A percentile compares a stretch with the other conserved stretches of the same genome.
Conservation (phyloP, 2,797 vertebrate genomes). For the Botia almorhae region DNA sequence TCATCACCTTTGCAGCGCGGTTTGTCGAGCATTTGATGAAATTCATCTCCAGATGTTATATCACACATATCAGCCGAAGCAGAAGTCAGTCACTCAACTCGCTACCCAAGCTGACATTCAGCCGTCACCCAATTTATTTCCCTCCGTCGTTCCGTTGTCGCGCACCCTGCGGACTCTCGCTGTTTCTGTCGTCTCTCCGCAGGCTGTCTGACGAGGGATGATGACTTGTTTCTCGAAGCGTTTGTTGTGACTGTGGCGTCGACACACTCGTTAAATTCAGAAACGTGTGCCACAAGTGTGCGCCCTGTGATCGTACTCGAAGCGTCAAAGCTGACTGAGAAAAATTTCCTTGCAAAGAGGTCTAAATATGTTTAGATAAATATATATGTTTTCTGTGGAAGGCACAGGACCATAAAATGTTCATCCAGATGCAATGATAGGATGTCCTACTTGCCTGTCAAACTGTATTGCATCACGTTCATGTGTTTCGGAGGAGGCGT, state of each 20-base stretch:
- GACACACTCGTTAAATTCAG: constrained; percentile 13
- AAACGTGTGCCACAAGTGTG: constrained; percentile 1
- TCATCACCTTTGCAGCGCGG: not conserved
- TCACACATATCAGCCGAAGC: constrained; percentile 54
- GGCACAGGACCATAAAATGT: too few species aligned
- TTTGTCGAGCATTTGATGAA: constrained; percentile 33
- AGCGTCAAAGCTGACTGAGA: constrained; percentile 18
- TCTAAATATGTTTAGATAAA: too few species aligned
- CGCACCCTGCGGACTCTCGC: not conserved
- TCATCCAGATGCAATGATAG: too few species aligned
- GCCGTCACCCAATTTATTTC: constrained; percentile 78
- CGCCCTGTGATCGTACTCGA: not conserved
- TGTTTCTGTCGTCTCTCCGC: constrained; percentile 19
- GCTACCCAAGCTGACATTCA: constrained; percentile 67
- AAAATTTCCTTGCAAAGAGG: not conserved
- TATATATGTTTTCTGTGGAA: too few species aligned
- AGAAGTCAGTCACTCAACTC: constrained; percentile 66
- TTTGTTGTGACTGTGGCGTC: constrained; percentile 24
- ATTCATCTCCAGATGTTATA: constrained; percentile 38
- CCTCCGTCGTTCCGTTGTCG: constrained; percentile 68
- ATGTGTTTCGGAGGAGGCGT: too few species aligned
- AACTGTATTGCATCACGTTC: too few species aligned
- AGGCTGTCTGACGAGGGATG: constrained; percentile 12
- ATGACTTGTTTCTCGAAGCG: constrained; percentile 41
- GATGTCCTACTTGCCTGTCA: too few species aligned